These are phyloP conservation scores for Chionoecetes opilio DNA, from an alignment of 1,140 invertebrate genomes.

Conservation along the genomic window DNA sequence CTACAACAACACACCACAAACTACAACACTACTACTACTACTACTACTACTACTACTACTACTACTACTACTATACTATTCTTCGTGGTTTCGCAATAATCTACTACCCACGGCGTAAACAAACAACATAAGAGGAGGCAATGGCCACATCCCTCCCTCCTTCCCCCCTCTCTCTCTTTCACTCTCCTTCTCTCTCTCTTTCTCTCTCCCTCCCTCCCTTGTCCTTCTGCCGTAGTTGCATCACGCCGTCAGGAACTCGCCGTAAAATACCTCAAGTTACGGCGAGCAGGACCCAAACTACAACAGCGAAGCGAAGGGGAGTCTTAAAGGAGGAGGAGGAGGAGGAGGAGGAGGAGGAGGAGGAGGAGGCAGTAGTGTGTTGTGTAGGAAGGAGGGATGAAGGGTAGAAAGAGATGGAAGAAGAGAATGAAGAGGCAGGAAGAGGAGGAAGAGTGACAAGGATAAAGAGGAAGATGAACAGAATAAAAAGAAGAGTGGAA, in stretches of 20 bases:
- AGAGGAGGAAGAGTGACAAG: too few relatives aligned
- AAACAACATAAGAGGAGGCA: not conserved
- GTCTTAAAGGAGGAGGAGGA: not conserved
- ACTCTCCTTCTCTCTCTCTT: constrained; percentile 43
- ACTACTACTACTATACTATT: not conserved
- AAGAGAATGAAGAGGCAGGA: not conserved
- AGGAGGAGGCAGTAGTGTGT: not conserved
- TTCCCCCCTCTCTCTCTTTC: constrained; percentile 36
- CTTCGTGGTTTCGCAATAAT: not conserved
- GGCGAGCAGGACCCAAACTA: not conserved
- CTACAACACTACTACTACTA: constrained; percentile 37
- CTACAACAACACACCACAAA: not conserved
- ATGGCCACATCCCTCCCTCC: not conserved
- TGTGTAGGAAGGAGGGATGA: not conserved
- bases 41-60: not conserved
- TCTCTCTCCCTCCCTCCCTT: constrained; percentile 5
- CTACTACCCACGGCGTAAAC: not conserved
- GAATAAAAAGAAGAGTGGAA: not conserved
- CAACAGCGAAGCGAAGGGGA: not conserved
- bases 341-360: not conserved
- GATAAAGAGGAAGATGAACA: not conserved
- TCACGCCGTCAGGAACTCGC: not conserved
- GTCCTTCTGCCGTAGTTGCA: not conserved
- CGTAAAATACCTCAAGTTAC: not conserved
- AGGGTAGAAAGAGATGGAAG: not conserved